Evolutionary conservation across 1,140 invertebrate species (phyloP), one percentile per base, ranked within the genome.

Genomic region (Drosophila lowei): DNA sequence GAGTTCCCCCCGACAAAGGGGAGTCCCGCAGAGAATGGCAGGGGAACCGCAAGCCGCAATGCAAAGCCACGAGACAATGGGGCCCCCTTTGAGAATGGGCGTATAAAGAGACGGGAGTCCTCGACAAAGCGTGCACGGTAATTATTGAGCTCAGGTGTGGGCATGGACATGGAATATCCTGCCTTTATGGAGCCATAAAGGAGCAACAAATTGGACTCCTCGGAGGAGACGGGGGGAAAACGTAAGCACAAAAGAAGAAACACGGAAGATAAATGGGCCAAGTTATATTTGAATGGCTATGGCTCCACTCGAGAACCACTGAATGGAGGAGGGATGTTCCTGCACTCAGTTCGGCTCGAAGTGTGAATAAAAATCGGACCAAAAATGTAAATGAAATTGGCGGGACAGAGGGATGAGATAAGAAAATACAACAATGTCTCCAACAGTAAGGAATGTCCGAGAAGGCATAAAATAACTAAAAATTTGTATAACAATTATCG

Each of bases 71-170:
- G 25, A 68, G 55, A 74, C 41, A 64, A 65, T 74, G 60, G 63
- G 18, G n/a, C 18, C 18, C 44, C 13, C 34, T 13, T 38, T 13
- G 3, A 38, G 11, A 38, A 13, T 4, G 2, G 11, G 44, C 13
- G 21, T 55, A 50, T 38, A 48, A 55, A 38, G 48, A 42, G 55
- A 23, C 21, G 28, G 28, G 28, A 6, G 7, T 30, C 3, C 30
- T 30, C 30, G 18, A 63, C 52, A 59, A 57, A 72, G 61, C 34
- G 21, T 13, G 52, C 73, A 63, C 42, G 62, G 60, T 58, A 58
- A 63, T 77, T 78, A 78, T 59, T 74, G 72, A 63, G 43, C 80
- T 68, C 81, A 86, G 80, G 81, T 85, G 81, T 77, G 80, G 71
- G 72, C 44, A 57, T 13, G 56, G 52, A 53, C 62, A 60, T 44